A percentile compares a stretch with the other conserved stretches of the same genome.
Conservation (phyloP, 2,797 vertebrate species). For the Xiphorhynchus erythropygius region DNA sequence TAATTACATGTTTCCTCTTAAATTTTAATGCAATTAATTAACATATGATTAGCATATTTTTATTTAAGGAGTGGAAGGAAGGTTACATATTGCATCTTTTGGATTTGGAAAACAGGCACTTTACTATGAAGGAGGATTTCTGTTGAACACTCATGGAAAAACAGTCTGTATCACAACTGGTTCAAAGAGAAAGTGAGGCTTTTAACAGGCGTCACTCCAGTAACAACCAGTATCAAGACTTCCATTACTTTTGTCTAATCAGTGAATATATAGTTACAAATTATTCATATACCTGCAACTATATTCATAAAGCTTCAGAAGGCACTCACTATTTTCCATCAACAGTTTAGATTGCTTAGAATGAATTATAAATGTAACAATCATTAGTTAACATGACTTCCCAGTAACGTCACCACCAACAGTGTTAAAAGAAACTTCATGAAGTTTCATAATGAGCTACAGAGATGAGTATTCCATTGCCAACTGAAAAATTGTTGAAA, state of each 20-base stretch:
- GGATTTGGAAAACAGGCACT: neutral
- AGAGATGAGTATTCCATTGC: neutral
- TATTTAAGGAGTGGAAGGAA: neutral
- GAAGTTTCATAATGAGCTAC: neutral
- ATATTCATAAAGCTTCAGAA: neutral
- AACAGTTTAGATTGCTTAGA: neutral
- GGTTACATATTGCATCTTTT: neutral
- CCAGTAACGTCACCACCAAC: neutral
- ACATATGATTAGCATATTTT: neutral
- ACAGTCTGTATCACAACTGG: neutral
- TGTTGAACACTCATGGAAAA: neutral
- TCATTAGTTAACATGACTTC: neutral
- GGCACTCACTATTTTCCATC: neutral
- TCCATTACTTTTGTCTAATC: slow-evolving; percentile 1
- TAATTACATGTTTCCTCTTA: slow-evolving; percentile 3
- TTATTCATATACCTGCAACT: neutral
- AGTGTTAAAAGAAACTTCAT: slow-evolving; percentile 1
- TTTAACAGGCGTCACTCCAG: neutral
- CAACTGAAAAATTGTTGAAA: neutral
- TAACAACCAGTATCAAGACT: neutral
- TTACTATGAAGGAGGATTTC: neutral
- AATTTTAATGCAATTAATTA: slow-evolving; percentile 42
- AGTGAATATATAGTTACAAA: neutral
- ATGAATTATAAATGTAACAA: slow-evolving; percentile 36
- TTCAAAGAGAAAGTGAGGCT: neutral